These are phyloP conservation scores for Mustela lutreola DNA, from an alignment of 2,113 vertebrate genomes.

Conservation along the genomic window DNA sequence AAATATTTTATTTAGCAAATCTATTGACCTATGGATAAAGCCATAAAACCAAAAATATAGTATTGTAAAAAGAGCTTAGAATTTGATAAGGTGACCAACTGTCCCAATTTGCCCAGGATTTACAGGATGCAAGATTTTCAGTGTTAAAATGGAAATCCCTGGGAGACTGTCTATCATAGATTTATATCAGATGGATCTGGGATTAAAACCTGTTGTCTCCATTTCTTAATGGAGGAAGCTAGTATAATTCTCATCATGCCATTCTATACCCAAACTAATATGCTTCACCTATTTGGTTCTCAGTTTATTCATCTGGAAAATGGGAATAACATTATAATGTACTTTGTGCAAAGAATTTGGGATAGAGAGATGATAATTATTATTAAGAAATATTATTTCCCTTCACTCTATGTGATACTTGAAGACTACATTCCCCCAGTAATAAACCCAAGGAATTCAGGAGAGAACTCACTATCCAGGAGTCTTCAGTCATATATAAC, in stretches of 20 bases:
- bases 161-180: not conserved
- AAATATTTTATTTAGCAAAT: conserved; percentile 8
- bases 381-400: conserved; percentile 19
- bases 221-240: not conserved
- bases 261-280: not conserved
- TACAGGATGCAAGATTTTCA: not conserved
- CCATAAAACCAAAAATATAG: not conserved
- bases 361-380: conserved; percentile 15
- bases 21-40: not conserved
- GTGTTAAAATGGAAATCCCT: not conserved
- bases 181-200: not conserved
- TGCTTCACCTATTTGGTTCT: not conserved
- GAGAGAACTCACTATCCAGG: conserved; percentile 43
- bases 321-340: not conserved
- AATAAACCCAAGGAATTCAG: conserved; percentile 67
- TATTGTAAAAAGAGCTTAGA: not conserved
- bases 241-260: not conserved
- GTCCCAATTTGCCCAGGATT: not conserved
- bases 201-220: not conserved
- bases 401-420: not conserved
- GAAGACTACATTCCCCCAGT: conserved; percentile 38
- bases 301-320: conserved; percentile 22
- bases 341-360: not conserved
- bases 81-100: not conserved
- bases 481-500: conserved; percentile 63